phyloP scores from a whole-genome alignment of 2,797 vertebrate species.

The Menidia menidia region DNA sequence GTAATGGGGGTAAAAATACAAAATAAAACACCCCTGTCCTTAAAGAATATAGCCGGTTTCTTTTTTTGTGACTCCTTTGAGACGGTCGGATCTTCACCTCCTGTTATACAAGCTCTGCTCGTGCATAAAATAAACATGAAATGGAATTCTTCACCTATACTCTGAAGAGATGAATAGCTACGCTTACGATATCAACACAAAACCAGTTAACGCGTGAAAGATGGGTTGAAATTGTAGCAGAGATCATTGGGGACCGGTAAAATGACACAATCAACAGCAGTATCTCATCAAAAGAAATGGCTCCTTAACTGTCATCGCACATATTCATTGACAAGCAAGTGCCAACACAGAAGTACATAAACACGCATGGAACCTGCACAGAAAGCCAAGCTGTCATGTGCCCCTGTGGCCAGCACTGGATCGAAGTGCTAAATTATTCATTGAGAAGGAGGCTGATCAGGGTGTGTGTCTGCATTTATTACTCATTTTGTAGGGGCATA shows the following conservation, averaged over 20 bases:
- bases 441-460: conserved; percentile 48
- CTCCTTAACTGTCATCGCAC: conserved; percentile 23
- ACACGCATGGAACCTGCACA: conserved; percentile 6
- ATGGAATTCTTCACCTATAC: conserved; percentile 14
- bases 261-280: conserved; percentile 36
- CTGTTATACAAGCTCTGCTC: conserved; percentile 44
- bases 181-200: conserved; percentile 50
- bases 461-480: conserved; percentile 21
- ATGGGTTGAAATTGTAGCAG: conserved; percentile 15
- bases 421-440: conserved; percentile 80
- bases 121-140: conserved; percentile 63
- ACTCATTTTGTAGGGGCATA: conserved; percentile 13
- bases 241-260: conserved; percentile 19
- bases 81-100: conserved; percentile 43
- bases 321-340: not conserved
- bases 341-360: not conserved
- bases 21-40: conserved; percentile 29
- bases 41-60: conserved; percentile 23
- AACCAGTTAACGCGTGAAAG: conserved; percentile 22
- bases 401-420: conserved; percentile 57
- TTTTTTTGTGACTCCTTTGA: conserved; percentile 40
- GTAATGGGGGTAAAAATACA: conserved; percentile 29
- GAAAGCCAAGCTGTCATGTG: conserved; percentile 24
- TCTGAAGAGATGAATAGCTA: conserved; percentile 25
- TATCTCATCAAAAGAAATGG: conserved; percentile 32